Conservation (phyloP, 2,888 invertebrate species). For the Rhabditoides inermis region DNA sequence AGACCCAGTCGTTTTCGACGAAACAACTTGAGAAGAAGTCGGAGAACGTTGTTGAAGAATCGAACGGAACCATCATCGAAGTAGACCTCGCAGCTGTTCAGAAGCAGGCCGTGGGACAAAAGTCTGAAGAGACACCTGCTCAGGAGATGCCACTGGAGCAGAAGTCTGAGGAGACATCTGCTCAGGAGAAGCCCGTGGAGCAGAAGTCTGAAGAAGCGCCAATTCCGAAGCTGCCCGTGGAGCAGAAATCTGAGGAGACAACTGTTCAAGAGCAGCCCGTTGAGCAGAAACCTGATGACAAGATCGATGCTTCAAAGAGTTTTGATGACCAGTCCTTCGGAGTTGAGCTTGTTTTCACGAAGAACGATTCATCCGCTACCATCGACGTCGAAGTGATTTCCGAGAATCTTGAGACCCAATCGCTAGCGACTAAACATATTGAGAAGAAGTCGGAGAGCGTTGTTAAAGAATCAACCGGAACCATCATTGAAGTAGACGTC, state of each 20-base stretch:
- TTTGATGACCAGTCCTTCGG: no score
- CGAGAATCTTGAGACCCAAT: constrained; percentile 5
- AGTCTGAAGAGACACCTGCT: no score
- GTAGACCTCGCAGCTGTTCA: no score
- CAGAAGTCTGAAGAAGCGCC: no score
- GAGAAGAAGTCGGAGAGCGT: no score
- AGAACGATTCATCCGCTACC: constrained; percentile 1
- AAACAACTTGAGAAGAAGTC: no score
- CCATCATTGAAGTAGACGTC: neutral
- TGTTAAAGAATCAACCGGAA: neutral
- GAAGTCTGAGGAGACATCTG: no score
- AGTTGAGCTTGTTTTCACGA: constrained; percentile 8
- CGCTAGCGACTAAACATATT: no score
- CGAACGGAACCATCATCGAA: neutral
- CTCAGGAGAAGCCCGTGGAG: no score
- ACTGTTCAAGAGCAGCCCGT: constrained; percentile 1
- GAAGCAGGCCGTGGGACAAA: constrained; percentile 5
- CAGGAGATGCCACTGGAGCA: constrained; percentile 3
- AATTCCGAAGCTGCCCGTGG: neutral
- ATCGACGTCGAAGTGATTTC: constrained; percentile 12
- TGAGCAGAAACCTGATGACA: neutral
- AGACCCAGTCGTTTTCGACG: no score
- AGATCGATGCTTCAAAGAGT: no score
- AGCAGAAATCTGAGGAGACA: neutral
- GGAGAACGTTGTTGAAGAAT: no score